phyloP scores from a whole-genome alignment of 2,113 vertebrate genomes.

The Cranoglanis bouderius region DNA sequence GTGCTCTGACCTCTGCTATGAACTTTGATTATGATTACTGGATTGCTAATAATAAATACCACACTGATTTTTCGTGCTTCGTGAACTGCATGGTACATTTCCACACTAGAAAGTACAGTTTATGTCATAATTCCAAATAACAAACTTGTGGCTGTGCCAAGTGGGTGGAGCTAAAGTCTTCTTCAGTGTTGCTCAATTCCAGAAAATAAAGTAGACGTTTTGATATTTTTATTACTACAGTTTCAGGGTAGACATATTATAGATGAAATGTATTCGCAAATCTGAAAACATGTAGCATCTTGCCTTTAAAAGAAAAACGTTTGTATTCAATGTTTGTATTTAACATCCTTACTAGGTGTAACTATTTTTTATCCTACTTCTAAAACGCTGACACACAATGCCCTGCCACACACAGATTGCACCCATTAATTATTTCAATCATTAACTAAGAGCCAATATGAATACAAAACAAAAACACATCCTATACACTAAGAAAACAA shows the following conservation, averaged over 20 bases:
- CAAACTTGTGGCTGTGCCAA: neutral
- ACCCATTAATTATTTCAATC: conserved; percentile 7
- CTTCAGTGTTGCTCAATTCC: neutral
- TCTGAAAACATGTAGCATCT: conserved; percentile 38
- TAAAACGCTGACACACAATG: conserved; percentile 57
- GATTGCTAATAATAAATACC: neutral
- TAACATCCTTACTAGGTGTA: neutral
- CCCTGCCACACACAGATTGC: neutral
- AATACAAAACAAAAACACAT: conserved; percentile 43
- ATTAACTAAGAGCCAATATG: neutral
- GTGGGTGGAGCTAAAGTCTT: neutral
- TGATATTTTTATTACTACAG: neutral
- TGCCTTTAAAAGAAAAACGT: neutral
- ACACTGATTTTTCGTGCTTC: neutral
- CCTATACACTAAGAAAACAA: conserved; percentile 22
- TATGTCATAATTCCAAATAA: conserved; percentile 40
- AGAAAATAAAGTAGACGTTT: neutral
- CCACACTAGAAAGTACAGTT: neutral
- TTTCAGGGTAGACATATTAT: neutral
- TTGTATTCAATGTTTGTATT: conserved; percentile 10
- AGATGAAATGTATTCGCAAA: neutral
- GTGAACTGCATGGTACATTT: neutral
- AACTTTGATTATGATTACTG: neutral
- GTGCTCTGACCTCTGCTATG: neutral
- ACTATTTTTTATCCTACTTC: conserved; percentile 51